A percentile compares a stretch with the other conserved stretches of the same genome.
Evolutionary conservation across 2,888 invertebrate genomes (phyloP).

Genomic region (Blera fallax): DNA sequence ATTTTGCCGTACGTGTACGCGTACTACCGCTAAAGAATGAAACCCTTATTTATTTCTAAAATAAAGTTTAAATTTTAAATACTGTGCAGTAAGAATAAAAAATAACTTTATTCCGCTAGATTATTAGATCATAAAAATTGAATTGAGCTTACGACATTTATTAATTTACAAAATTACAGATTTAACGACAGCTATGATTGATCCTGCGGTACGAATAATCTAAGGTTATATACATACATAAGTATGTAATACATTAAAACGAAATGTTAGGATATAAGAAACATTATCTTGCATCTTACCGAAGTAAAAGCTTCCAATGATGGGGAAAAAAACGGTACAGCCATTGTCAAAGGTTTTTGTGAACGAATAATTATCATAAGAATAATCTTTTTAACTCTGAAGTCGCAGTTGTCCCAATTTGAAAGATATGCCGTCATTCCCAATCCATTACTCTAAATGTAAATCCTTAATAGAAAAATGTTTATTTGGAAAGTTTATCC

Average conservation of each 20-base stretch:
- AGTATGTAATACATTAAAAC: too few species aligned
- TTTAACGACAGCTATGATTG: constrained; percentile 29
- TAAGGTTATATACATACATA: too few species aligned
- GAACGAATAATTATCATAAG: constrained; percentile 79
- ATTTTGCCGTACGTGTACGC: too few species aligned
- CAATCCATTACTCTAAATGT: constrained; percentile 28
- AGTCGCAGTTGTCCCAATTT: constrained; percentile 80
- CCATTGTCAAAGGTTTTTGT: constrained; percentile 77
- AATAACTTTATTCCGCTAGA: too few species aligned
- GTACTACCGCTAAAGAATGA: too few species aligned
- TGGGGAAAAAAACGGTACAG: constrained; percentile 80
- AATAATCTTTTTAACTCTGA: constrained; percentile 78
- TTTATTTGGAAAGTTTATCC: neutral
- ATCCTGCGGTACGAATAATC: constrained; percentile 43
- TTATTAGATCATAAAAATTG: too few species aligned
- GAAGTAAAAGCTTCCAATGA: constrained; percentile 78
- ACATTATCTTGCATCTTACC: constrained; percentile 73
- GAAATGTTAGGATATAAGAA: neutral
- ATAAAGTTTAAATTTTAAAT: too few species aligned
- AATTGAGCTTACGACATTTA: too few species aligned
- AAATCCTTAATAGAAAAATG: neutral
- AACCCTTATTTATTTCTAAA: too few species aligned
- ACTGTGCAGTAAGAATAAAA: too few species aligned
- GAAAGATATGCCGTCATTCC: constrained; percentile 42
- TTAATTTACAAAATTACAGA: constrained; percentile 20